These are phyloP conservation scores for Hydrocynus forskahlii DNA, from an alignment of 2,797 vertebrate species.

Conservation along the genomic window DNA sequence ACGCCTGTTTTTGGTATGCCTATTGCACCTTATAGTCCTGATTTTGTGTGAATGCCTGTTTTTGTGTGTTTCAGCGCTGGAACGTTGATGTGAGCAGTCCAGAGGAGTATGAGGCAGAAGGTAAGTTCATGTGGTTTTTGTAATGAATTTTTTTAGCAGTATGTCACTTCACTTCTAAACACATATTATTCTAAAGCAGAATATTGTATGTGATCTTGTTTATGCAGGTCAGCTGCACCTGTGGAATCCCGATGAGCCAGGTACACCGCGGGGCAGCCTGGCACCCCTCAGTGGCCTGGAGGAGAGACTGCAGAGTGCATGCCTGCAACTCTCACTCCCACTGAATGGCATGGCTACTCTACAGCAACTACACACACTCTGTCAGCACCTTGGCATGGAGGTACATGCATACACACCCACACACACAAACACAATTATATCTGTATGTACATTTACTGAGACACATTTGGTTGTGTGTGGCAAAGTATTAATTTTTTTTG, in stretches of 20 bases:
- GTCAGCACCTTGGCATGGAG: slow-evolving; percentile 84
- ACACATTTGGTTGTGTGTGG: neutral
- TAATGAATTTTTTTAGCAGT: neutral
- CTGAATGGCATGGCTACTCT: slow-evolving; percentile 82
- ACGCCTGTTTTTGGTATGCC: too few species aligned
- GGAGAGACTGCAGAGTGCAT: slow-evolving; percentile 84
- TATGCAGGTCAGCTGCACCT: slow-evolving; percentile 88
- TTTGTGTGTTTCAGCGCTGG: slow-evolving; percentile 71
- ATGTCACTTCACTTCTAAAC: neutral
- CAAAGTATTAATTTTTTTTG: neutral
- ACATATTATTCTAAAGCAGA: neutral
- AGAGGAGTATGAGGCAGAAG: slow-evolving; percentile 79
- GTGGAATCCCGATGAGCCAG: slow-evolving; percentile 94
- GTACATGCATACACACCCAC: slow-evolving; percentile 65
- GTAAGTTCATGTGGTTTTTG: slow-evolving; percentile 52
- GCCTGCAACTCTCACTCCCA: slow-evolving; percentile 81
- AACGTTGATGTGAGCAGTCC: slow-evolving; percentile 66
- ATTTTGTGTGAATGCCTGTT: neutral
- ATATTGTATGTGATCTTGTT: neutral
- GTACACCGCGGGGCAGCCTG: slow-evolving; percentile 72
- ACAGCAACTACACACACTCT: slow-evolving; percentile 83
- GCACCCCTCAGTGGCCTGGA: slow-evolving; percentile 77
- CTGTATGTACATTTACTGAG: neutral
- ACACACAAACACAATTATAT: neutral
- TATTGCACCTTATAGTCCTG: neutral